phyloP scores from a whole-genome alignment of 2,888 invertebrate genomes.

The Drosophila seclusa region DNA sequence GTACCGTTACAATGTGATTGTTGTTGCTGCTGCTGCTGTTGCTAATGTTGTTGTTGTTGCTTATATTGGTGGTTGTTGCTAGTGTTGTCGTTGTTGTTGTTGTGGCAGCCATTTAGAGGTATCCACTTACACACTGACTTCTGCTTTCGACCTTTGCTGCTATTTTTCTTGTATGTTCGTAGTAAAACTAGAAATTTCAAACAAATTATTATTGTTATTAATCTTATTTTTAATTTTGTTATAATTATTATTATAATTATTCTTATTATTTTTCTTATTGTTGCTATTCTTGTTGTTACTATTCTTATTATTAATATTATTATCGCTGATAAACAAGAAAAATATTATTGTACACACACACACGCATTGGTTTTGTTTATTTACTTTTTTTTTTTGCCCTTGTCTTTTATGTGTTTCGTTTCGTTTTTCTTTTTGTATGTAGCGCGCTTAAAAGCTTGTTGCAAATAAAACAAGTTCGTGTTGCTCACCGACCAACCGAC shows the following conservation, averaged over 20 bases:
- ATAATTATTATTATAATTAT: conserved; percentile 16
- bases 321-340: conserved; percentile 35
- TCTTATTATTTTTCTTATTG: neutral
- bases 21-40: conserved; percentile 46
- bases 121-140: conserved; percentile 64
- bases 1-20: conserved; percentile 73
- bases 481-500: conserved; percentile 28
- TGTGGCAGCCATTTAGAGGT: conserved; percentile 79
- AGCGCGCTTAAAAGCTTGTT: conserved; percentile 46
- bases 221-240: conserved; percentile 10
- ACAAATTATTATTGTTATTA: neutral
- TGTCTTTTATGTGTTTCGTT: conserved; percentile 24
- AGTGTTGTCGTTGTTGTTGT: conserved; percentile 71
- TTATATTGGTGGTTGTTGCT: conserved; percentile 66
- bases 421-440: conserved; percentile 46
- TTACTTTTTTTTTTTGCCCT: conserved; percentile 27
- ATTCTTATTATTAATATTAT: neutral
- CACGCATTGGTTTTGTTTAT: conserved; percentile 52
- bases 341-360: conserved; percentile 20
- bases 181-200: conserved; percentile 34
- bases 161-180: conserved; percentile 37
- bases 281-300: neutral
- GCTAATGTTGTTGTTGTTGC: conserved; percentile 44
- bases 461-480: conserved; percentile 53
- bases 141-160: conserved; percentile 38